phyloP scores from a whole-genome alignment of 2,797 vertebrate genomes.

The Oreortyx pictus region DNA sequence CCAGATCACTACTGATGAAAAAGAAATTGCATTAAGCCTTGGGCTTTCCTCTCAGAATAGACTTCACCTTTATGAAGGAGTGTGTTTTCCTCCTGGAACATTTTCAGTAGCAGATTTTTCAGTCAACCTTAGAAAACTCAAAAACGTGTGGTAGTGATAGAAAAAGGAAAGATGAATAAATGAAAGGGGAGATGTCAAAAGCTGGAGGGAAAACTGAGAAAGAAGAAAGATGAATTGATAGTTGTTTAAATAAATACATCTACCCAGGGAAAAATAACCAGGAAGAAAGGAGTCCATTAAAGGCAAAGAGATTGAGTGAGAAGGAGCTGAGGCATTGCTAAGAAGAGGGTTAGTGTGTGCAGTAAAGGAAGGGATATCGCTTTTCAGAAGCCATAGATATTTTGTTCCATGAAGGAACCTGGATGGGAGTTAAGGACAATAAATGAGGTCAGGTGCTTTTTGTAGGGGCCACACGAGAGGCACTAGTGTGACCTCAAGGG shows the following conservation, averaged over 20 bases:
- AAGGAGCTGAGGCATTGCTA: background rate
- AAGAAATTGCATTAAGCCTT: constrained; percentile 56
- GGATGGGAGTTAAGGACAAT: background rate
- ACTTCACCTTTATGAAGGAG: constrained; percentile 8
- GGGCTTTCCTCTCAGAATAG: constrained; percentile 27
- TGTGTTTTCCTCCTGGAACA: constrained; percentile 6
- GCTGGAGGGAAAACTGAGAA: background rate
- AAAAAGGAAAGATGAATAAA: background rate
- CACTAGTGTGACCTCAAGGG: background rate
- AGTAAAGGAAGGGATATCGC: background rate
- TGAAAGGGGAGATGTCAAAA: background rate
- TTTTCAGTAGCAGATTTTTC: background rate
- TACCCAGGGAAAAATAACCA: background rate
- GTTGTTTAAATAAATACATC: background rate
- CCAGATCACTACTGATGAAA: constrained; percentile 21
- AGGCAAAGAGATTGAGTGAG: background rate
- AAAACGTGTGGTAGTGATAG: background rate
- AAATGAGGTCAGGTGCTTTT: constrained; percentile 34
- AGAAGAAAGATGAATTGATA: background rate
- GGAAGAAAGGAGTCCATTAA: background rate
- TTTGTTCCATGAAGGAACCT: constrained; percentile 10
- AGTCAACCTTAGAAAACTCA: background rate
- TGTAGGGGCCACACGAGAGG: background rate
- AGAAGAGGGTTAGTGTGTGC: background rate
- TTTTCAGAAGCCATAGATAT: background rate